Evolutionary conservation across 30 jellyfish, hydroid and myxozoan species (phyloP).

Genomic region (Chironex yamaguchii): DNA sequence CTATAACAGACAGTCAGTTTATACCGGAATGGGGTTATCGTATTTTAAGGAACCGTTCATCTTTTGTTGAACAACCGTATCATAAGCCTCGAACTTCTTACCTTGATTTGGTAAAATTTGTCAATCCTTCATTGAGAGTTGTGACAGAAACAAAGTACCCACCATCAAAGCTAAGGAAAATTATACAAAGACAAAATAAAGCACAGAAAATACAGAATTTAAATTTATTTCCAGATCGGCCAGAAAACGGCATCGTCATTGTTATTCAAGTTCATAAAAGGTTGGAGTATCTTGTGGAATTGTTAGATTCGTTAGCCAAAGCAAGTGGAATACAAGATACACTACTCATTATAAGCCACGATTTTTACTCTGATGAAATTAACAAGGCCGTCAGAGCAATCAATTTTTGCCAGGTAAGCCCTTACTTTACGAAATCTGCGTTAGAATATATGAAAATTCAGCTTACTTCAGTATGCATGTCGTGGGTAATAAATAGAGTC

Average conservation of each 20-base stretch:
- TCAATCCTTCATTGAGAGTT: not conserved
- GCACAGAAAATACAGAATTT: constrained; percentile 64
- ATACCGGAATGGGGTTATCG: not conserved
- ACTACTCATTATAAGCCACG: constrained; percentile 85
- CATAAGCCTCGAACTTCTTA: not conserved
- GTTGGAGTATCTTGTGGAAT: constrained; percentile 78
- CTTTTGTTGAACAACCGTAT: too few relatives aligned
- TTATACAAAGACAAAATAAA: constrained; percentile 65
- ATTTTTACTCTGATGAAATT: constrained; percentile 80
- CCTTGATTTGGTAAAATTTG: not conserved
- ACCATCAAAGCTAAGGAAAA: constrained; percentile 52
- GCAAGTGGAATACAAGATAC: constrained; percentile 79
- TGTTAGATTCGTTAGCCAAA: constrained; percentile 76
- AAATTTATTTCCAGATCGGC: constrained; percentile 60
- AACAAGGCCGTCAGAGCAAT: constrained; percentile 77
- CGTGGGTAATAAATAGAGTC: too few relatives aligned
- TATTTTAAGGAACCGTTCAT: not conserved
- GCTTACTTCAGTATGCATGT: too few relatives aligned
- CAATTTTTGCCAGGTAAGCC: constrained; percentile 86
- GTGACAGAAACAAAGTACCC: constrained; percentile 38
- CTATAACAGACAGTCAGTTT: not conserved
- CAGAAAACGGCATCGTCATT: constrained; percentile 72
- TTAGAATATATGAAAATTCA: too few relatives aligned
- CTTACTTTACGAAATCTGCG: too few relatives aligned
- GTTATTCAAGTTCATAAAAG: constrained; percentile 94